Base-by-base conservation (phyloP, 2,797 vertebrate species). In the Orestias chungarensis region DNA sequence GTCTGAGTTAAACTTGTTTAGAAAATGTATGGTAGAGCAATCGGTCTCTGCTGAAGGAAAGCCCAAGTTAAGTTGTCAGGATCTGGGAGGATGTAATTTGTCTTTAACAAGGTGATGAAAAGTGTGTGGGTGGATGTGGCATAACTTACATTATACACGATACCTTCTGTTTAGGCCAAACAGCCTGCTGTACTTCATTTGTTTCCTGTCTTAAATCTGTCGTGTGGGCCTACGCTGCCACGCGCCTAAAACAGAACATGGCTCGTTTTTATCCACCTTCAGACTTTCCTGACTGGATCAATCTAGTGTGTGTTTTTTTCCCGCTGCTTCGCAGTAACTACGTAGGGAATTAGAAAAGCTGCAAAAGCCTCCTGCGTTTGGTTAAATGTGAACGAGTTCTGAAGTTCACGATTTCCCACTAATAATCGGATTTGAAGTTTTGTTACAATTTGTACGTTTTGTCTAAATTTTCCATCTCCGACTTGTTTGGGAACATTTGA, bases 401-500 rank as follows among this genome's bases (percentile, higher is more conserved):
- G 31, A 14, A 42, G 61, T 66, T 76, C n/a, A 54, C 11, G 40
- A 18, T 49, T 73, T 66, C 7, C 61, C 61, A n/a, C 42, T 11
- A 59, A 69, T 44, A 33, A 72, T 74, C 42, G 31, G 23, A 55
- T 17, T 54, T 72, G 23, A 2, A 1, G 7, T 44, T 62, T 64
- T 33, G 14, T 66, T 44, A 15, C n/a, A 14, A 18, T 29, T 42
- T 49, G 17, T 20, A 25, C 20, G 78, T 54, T 83, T 81, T 57
- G 66, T 35, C 25, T 54, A 64, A 6, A 7, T 35, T 67, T 81
- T 80, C 81, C 77, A 43, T 73, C 68, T 65, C 72, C 75, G 75
- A 88, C 70, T 67, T 87, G 75, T 88, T 92, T 87, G 70, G 82
- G 66, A 61, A 88, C 80, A 89, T 91, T 90, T 84, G 86, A 87